Evolutionary conservation across 1,140 invertebrate species (phyloP).

Genomic region (Metaphire vulgaris): DNA sequence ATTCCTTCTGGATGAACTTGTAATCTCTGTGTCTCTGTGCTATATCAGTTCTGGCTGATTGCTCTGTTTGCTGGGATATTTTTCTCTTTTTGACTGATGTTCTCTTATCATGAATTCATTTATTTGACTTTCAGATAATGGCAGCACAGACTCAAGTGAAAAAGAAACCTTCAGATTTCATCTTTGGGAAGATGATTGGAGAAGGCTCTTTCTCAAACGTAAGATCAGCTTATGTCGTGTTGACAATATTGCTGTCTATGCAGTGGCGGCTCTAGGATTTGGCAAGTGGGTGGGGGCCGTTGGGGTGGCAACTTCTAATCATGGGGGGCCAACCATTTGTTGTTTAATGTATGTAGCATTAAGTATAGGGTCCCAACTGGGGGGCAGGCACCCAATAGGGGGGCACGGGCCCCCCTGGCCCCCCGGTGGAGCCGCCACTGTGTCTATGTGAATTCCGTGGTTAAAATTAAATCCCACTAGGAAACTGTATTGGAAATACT

Average conservation of each 20-base stretch:
- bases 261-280: background rate
- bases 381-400: background rate
- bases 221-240: conserved; percentile 43
- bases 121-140: conserved; percentile 7
- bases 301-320: background rate
- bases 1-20: background rate
- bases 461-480: too few relatives aligned
- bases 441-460: too few relatives aligned
- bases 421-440: too few relatives aligned
- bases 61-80: background rate
- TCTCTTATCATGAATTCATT: background rate
- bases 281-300: background rate
- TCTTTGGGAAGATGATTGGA: conserved; percentile 89
- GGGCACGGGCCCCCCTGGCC: too few relatives aligned
- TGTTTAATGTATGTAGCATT: too few relatives aligned
- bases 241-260: background rate
- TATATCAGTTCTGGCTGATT: background rate
- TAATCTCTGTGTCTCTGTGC: background rate
- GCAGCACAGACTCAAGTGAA: conserved; percentile 12
- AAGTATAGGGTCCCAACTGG: background rate
- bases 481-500: too few relatives aligned
- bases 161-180: conserved; percentile 64
- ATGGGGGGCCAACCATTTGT: conserved; percentile 4
- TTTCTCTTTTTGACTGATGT: background rate
- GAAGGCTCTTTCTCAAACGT: conserved; percentile 94